phyloP scores from a whole-genome alignment of 1,140 invertebrate genomes.

The Aphis gossypii region DNA sequence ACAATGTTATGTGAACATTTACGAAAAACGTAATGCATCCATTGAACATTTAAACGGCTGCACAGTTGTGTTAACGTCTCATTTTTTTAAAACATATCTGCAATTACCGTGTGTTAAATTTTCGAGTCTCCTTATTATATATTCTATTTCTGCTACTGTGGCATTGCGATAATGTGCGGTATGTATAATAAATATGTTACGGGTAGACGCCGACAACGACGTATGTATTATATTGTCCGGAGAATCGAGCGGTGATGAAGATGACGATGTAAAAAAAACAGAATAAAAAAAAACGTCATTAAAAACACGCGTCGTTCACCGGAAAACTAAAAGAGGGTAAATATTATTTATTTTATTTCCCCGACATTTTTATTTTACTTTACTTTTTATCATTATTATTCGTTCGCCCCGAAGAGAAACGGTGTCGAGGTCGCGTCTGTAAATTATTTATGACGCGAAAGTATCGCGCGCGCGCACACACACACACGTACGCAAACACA shows the following conservation, averaged over 20 bases:
- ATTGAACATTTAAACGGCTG: no score
- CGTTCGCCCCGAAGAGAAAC: neutral
- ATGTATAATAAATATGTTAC: neutral
- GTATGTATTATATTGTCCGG: neutral
- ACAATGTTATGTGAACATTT: no score
- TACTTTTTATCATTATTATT: slow-evolving; percentile 3
- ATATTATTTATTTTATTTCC: slow-evolving; percentile 29
- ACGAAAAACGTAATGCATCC: no score
- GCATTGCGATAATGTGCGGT: neutral
- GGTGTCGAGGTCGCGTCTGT: slow-evolving; percentile 19
- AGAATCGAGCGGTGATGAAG: neutral
- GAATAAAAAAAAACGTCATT: neutral
- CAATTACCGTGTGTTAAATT: no score
- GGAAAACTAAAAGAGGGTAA: neutral
- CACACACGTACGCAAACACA: neutral
- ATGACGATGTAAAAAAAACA: neutral
- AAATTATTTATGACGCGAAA: neutral
- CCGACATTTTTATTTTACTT: neutral
- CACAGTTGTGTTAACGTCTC: no score
- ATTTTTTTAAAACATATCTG: no score
- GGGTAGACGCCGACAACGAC: neutral
- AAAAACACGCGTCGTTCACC: neutral
- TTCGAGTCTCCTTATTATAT: neutral
- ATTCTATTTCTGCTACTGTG: neutral
- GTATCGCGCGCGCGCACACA: neutral